Evolutionary conservation across 2,888 invertebrate genomes (phyloP).

Genomic region (Pseudococcus viburni): DNA sequence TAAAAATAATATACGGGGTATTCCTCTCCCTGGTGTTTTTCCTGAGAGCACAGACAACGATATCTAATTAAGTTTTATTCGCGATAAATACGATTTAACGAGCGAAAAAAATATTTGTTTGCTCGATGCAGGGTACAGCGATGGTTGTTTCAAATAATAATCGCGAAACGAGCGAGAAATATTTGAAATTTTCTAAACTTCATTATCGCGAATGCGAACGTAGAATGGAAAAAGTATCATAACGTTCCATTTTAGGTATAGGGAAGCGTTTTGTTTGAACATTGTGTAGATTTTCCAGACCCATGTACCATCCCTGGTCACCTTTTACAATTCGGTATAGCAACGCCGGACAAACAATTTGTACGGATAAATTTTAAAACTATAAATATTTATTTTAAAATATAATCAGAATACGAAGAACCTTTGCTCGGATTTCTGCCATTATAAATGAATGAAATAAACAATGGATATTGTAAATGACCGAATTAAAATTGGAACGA

Average conservation of each 20-base stretch:
- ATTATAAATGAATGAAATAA: no score
- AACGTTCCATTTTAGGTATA: neutral
- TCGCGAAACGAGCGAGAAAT: constrained; percentile 31
- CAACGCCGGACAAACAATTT: neutral
- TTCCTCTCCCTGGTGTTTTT: neutral
- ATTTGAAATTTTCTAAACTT: constrained; percentile 36
- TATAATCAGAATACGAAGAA: no score
- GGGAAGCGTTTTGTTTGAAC: neutral
- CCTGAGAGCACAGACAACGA: no score
- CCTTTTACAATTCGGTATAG: neutral
- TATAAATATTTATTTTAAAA: neutral
- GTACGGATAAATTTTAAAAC: neutral
- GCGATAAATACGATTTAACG: constrained; percentile 34
- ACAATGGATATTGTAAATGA: no score
- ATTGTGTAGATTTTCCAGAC: neutral
- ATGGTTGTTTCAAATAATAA: constrained; percentile 14
- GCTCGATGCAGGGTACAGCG: neutral
- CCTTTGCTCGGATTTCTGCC: no score
- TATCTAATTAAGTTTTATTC: constrained; percentile 45
- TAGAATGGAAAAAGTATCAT: constrained; percentile 33
- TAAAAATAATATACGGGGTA: neutral
- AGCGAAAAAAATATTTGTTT: constrained; percentile 43
- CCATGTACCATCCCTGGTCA: neutral
- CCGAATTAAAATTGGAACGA: no score
- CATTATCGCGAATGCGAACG: constrained; percentile 2